Evolutionary conservation across 2,888 invertebrate species (phyloP).

Genomic region (Thyatira batis): DNA sequence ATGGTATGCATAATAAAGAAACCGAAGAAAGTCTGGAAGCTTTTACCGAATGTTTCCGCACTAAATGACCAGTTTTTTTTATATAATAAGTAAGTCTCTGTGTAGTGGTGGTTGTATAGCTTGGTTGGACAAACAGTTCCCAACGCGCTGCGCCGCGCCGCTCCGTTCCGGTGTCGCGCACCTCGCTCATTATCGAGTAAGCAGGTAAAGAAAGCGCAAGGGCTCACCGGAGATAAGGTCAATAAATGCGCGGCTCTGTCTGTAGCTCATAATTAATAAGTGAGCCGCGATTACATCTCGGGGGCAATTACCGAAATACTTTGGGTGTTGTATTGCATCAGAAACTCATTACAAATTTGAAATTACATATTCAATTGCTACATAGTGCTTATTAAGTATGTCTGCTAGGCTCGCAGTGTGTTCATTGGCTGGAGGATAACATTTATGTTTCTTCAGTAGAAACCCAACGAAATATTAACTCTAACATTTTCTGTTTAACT

Average conservation of each 20-base stretch:
- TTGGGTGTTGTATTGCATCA: constrained; percentile 47
- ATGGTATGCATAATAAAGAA: too few relatives aligned
- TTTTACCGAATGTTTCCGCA: too few relatives aligned
- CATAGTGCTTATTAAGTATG: constrained; percentile 45
- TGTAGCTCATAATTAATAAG: constrained; percentile 71
- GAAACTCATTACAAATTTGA: constrained; percentile 44
- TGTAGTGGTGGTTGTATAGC: constrained; percentile 15
- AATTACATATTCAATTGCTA: constrained; percentile 50
- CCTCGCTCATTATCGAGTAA: constrained; percentile 64
- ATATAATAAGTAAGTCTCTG: neutral
- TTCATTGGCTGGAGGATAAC: constrained; percentile 20
- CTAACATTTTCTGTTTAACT: neutral
- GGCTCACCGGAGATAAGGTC: constrained; percentile 77
- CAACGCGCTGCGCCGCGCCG: constrained; percentile 30
- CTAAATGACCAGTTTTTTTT: too few relatives aligned
- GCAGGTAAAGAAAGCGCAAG: constrained; percentile 62
- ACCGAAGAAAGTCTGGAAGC: too few relatives aligned
- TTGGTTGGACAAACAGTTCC: constrained; percentile 38
- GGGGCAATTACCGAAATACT: constrained; percentile 67
- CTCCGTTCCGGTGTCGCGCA: constrained; percentile 61
- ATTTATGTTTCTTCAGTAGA: neutral
- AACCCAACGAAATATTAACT: neutral
- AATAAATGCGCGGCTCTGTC: constrained; percentile 70
- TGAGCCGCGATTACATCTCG: constrained; percentile 59
- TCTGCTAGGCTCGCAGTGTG: constrained; percentile 21